These are phyloP conservation scores for Pycnomerus fuliginosus DNA, from an alignment of 2,888 invertebrate genomes.

Conservation along the genomic window DNA sequence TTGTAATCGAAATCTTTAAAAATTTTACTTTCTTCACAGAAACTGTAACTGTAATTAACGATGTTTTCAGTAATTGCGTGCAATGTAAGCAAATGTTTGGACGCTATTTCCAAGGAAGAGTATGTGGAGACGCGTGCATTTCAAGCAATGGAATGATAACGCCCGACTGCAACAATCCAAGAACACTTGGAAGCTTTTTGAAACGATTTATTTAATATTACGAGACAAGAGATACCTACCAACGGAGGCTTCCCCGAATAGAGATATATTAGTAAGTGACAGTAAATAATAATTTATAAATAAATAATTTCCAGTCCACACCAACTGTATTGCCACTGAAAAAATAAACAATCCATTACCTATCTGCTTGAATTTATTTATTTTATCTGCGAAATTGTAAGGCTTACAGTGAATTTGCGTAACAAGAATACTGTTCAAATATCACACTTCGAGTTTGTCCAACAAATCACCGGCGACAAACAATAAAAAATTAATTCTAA, in stretches of 20 bases:
- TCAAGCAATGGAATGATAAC: constrained; percentile 40
- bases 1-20: too few species aligned
- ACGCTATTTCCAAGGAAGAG: constrained; percentile 54
- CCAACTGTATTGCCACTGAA: neutral
- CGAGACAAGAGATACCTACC: neutral
- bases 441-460: too few species aligned
- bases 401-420: too few species aligned
- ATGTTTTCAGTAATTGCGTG: constrained; percentile 53
- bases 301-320: neutral
- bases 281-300: neutral
- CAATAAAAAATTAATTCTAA: too few species aligned
- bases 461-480: too few species aligned
- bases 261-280: neutral
- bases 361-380: neutral
- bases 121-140: constrained; percentile 54
- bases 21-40: too few species aligned
- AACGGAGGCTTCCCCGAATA: neutral
- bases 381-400: constrained; percentile 1
- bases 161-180: constrained; percentile 57
- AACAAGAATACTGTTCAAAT: too few species aligned
- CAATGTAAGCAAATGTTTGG: constrained; percentile 57
- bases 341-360: neutral
- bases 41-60: too few species aligned
- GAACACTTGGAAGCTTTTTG: constrained; percentile 51
- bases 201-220: constrained; percentile 36